Evolutionary conservation across 2,113 vertebrate genomes (phyloP).

Genomic region (Meleagris gallopavo): DNA sequence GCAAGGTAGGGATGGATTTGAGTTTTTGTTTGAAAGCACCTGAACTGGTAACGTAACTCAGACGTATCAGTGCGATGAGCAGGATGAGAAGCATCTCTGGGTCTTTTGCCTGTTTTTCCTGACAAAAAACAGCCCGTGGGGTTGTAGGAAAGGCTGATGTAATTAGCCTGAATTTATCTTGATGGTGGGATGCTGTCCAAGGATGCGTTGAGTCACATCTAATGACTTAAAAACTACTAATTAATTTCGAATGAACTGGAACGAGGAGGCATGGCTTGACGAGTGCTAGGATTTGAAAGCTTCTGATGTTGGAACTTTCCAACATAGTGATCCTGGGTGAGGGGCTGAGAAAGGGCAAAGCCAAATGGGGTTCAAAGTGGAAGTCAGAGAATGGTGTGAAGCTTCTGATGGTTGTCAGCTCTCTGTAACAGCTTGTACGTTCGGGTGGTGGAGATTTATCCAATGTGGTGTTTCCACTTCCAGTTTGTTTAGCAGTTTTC

Average conservation of each 20-base stretch:
- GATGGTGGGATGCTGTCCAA: slow-evolving; percentile 51
- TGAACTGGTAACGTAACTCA: neutral
- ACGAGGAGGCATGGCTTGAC: neutral
- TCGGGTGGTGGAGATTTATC: neutral
- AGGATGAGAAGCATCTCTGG: neutral
- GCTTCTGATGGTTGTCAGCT: neutral
- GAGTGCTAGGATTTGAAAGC: neutral
- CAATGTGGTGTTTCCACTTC: fast-evolving
- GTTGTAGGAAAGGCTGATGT: slow-evolving; percentile 36
- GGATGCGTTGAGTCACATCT: slow-evolving; percentile 58
- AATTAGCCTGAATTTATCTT: neutral
- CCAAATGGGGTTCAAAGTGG: fast-evolving
- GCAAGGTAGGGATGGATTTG: neutral
- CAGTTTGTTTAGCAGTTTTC: neutral
- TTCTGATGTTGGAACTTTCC: neutral
- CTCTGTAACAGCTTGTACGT: neutral
- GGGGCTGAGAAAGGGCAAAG: neutral
- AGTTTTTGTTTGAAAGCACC: neutral
- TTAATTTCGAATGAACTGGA: slow-evolving; percentile 62
- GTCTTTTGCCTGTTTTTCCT: neutral
- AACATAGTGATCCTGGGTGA: neutral
- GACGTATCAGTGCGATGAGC: fast-evolving
- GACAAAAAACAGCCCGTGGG: neutral
- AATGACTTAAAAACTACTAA: slow-evolving; percentile 57
- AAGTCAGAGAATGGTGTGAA: neutral